A percentile compares a stretch with the other conserved stretches of the same genome.
These are phyloP conservation scores for Diplodus puntazzo DNA, from an alignment of 2,797 vertebrate species.

Conservation along the genomic window DNA sequence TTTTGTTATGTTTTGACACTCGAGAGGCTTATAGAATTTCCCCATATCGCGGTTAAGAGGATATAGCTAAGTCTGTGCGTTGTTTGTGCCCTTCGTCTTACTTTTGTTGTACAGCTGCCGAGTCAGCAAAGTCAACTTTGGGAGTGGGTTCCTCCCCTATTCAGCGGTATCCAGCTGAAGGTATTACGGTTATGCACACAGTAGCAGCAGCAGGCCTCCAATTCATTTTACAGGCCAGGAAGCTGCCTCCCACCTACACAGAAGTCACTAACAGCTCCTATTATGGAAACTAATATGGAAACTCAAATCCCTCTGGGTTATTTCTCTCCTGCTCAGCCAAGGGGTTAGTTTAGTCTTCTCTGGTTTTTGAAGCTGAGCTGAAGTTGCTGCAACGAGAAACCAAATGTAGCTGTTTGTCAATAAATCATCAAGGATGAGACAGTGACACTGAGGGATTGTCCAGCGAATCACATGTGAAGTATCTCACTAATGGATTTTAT, in stretches of 20 bases:
- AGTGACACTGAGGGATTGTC: constrained; percentile 1
- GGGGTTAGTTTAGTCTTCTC: constrained; percentile 42
- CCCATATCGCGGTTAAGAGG: constrained; percentile 40
- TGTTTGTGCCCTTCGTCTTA: constrained; percentile 27
- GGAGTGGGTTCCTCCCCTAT: constrained; percentile 65
- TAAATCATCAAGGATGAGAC: constrained; percentile 24
- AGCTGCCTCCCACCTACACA: constrained; percentile 57
- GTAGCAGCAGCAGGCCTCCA: constrained; percentile 46
- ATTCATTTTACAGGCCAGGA: constrained; percentile 64
- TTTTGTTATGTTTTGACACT: constrained; percentile 50
- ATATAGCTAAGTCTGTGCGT: constrained; percentile 29
- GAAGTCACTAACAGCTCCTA: constrained; percentile 45
- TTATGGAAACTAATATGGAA: constrained; percentile 72
- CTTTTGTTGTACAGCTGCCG: constrained; percentile 45
- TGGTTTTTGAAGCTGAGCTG: constrained; percentile 40
- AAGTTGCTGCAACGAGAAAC: constrained; percentile 42
- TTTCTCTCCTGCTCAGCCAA: constrained; percentile 50
- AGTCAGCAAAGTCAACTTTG: constrained; percentile 74
- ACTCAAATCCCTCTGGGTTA: constrained; percentile 53
- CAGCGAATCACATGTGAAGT: constrained; percentile 4
- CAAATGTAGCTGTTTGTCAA: constrained; percentile 27
- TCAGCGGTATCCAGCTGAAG: constrained; percentile 45
- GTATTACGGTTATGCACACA: constrained; percentile 48
- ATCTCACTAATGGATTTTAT: constrained; percentile 11
- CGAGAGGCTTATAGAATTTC: constrained; percentile 42